These are phyloP conservation scores for Phymanthus crucifer DNA, from an alignment of 92 coral and sea anemone genomes.

Conservation along the genomic window DNA sequence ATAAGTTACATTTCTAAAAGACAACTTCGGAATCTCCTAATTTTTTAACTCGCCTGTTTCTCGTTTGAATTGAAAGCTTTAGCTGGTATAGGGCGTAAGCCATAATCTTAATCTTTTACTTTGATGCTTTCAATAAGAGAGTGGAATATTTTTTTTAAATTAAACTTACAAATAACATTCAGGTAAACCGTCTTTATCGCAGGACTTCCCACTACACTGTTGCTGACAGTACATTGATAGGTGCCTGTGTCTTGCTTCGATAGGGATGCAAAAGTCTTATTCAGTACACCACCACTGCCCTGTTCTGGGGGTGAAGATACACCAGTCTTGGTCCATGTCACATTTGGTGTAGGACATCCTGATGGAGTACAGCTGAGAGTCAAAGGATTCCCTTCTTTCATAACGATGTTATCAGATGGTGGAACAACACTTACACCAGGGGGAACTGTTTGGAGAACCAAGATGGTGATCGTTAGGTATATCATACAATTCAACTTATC, in stretches of 20 bases:
- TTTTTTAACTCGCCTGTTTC: too few species aligned
- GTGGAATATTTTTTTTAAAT: background rate
- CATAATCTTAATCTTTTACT: too few species aligned
- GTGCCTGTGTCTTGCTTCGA: constrained; percentile 33
- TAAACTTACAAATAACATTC: constrained; percentile 49
- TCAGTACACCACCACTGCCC: background rate
- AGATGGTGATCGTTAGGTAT: background rate
- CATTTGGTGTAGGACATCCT: too few species aligned
- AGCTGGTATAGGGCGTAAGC: too few species aligned
- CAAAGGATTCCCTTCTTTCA: constrained; percentile 57
- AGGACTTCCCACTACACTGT: constrained; percentile 41
- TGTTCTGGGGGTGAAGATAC: background rate
- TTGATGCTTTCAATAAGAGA: too few species aligned
- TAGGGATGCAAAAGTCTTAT: background rate
- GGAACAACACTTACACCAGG: constrained; percentile 1
- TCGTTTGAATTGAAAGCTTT: too few species aligned
- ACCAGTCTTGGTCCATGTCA: too few species aligned
- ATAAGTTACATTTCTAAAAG: too few species aligned
- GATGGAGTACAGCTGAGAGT: too few species aligned
- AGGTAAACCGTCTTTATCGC: constrained; percentile 5
- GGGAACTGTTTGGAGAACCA: too few species aligned
- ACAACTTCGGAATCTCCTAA: too few species aligned
- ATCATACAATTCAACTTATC: background rate
- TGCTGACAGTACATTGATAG: constrained; percentile 44
- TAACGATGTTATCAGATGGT: too few species aligned